Evolutionary conservation across 1,140 invertebrate genomes (phyloP).

Genomic region (Chionoecetes opilio): DNA sequence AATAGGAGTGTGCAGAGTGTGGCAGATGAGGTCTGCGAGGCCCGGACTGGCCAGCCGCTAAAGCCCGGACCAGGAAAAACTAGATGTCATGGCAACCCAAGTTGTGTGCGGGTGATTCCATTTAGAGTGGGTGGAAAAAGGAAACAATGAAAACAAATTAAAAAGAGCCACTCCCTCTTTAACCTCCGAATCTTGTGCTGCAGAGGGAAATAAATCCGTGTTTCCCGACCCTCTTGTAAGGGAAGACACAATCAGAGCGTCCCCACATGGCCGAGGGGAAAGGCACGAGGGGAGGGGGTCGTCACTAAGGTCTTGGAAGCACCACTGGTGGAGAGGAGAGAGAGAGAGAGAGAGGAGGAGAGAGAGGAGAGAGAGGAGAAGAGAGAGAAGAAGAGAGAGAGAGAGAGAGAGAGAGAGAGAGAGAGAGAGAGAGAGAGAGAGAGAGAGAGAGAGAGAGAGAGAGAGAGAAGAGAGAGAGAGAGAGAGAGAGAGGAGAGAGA

Average conservation of each 20-base stretch:
- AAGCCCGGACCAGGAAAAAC: background rate
- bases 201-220: background rate
- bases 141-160: background rate
- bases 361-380: no score
- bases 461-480: no score
- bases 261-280: background rate
- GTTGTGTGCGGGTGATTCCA: background rate
- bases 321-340: background rate
- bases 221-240: conserved; percentile 17
- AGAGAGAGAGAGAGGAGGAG: no score
- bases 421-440: no score
- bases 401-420: no score
- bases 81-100: background rate
- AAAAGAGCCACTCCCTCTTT: background rate
- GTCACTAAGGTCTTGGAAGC: background rate
- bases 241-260: background rate
- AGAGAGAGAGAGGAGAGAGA: no score
- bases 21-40: background rate
- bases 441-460: no score
- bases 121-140: background rate
- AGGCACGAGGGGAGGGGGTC: background rate
- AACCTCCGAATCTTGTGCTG: background rate
- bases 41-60: background rate
- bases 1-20: background rate
- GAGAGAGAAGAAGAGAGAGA: no score